phyloP scores from a whole-genome alignment of 1,140 invertebrate species.

The Cotesia chilonis region DNA sequence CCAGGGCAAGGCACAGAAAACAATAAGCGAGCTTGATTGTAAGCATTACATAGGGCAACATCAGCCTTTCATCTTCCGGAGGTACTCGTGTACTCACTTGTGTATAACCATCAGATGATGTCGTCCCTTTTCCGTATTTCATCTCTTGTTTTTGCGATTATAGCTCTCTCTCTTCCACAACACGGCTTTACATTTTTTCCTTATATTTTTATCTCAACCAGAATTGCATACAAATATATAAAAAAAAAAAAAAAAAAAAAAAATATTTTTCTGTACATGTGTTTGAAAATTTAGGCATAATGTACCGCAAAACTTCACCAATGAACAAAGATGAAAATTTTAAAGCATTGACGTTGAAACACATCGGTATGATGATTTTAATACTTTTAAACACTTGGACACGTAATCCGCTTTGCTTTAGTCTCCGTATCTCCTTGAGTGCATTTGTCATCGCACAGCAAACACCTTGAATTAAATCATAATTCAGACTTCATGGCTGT shows the following conservation, averaged over 20 bases:
- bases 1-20: constrained; percentile 25
- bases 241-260: too few species aligned
- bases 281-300: neutral
- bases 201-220: constrained; percentile 17
- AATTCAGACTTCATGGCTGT: neutral
- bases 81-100: constrained; percentile 26
- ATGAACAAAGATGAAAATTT: constrained; percentile 1
- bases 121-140: constrained; percentile 6
- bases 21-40: constrained; percentile 32
- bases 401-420: constrained; percentile 58
- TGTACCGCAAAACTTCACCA: neutral
- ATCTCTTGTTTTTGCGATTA: neutral
- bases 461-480: constrained; percentile 3
- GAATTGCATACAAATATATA: constrained; percentile 6
- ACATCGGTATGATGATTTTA: constrained; percentile 57
- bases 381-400: constrained; percentile 60
- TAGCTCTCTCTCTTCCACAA: constrained; percentile 17
- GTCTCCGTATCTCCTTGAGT: neutral
- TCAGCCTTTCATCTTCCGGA: constrained; percentile 28
- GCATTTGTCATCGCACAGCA: constrained; percentile 1
- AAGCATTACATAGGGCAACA: constrained; percentile 32
- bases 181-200: neutral
- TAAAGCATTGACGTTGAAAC: constrained; percentile 46
- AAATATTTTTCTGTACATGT: neutral
- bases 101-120: neutral